phyloP scores from a whole-genome alignment of 2,113 vertebrate species.

The Alosa alosa region DNA sequence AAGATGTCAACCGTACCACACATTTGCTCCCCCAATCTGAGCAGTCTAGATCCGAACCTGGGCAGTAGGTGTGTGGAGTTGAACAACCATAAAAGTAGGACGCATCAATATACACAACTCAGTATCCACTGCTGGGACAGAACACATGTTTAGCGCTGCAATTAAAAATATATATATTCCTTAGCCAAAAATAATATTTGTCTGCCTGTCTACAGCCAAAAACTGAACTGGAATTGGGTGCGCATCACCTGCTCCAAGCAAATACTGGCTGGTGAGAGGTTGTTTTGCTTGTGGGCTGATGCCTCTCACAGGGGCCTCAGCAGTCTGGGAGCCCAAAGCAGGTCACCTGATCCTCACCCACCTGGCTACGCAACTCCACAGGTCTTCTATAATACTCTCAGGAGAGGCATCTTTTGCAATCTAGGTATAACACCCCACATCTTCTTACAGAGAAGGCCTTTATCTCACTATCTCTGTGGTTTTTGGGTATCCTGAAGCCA shows the following conservation, averaged over 20 bases:
- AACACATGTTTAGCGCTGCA: neutral
- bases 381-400: neutral
- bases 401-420: neutral
- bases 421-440: neutral
- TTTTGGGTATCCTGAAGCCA: neutral
- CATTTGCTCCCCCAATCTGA: no score
- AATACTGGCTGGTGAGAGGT: neutral
- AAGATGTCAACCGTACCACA: neutral
- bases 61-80: neutral
- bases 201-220: neutral
- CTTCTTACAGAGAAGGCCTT: neutral
- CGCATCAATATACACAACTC: neutral
- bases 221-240: neutral
- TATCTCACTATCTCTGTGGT: neutral
- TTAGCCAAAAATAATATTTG: neutral
- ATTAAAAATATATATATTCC: neutral
- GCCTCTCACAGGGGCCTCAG: neutral
- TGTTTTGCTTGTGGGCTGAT: neutral
- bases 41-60: neutral
- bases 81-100: neutral
- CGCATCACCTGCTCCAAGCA: neutral
- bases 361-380: neutral
- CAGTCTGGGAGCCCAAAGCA: no score
- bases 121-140: neutral
- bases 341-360: neutral